Conservation (phyloP, 2,113 vertebrate genomes). For the Miniopterus natalensis region DNA sequence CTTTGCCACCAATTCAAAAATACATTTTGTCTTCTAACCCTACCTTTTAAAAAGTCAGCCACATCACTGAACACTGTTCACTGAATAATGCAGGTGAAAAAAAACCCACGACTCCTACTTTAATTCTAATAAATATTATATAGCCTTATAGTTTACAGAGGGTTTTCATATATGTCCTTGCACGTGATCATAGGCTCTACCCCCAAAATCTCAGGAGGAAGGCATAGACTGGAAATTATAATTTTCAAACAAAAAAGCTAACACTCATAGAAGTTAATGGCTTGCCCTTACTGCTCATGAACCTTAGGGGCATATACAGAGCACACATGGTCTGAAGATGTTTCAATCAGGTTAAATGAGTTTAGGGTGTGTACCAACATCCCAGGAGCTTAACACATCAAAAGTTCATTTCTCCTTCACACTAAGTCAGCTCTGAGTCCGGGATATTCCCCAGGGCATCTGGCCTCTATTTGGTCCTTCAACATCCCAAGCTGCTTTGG, state of each 20-base stretch:
- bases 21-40: slow-evolving; percentile 2
- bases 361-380: background rate
- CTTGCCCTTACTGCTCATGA: background rate
- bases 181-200: background rate
- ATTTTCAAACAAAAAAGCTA: background rate
- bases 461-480: slow-evolving; percentile 12
- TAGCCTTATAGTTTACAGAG: background rate
- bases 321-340: background rate
- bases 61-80: background rate
- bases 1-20: background rate
- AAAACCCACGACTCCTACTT: background rate
- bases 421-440: background rate
- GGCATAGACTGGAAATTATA: background rate
- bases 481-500: background rate
- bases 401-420: background rate
- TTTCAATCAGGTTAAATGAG: background rate
- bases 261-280: background rate
- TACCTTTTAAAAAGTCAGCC: slow-evolving; percentile 15
- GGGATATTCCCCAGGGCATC: background rate
- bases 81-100: slow-evolving; percentile 4
- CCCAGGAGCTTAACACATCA: background rate
- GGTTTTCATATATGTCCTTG: background rate
- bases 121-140: background rate
- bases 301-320: background rate
- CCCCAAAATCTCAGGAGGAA: background rate